Evolutionary conservation across 1,140 invertebrate species (phyloP), one percentile per base, ranked within the genome.

Genomic region (Melipona quadrifasciata): DNA sequence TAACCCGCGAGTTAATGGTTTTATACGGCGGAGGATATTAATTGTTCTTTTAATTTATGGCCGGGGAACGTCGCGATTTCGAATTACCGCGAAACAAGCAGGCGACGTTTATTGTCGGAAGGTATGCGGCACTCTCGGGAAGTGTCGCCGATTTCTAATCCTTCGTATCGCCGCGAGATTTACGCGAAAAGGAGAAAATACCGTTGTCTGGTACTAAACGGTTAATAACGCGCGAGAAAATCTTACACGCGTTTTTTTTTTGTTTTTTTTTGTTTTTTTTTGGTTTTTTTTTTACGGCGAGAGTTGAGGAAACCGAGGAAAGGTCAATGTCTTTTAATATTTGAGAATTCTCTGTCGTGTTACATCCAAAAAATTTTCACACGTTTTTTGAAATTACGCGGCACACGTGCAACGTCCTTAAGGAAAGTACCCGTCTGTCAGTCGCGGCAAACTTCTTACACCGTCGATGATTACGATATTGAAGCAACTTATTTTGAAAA

Each of bases 1-100:
- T 77, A 47, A 6, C 34, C 21, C 34, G n/a, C 57, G 58, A 65
- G 74, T 65, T 77, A 77, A 77, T 77, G 74, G 57, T 77, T 77
- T 77, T 77, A 77, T 77, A 64, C 1, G 74, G 27, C 24, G 21
- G 53, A n/a, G 27, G 57, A 77, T 61, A 77, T 77, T 61, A 77
- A 77, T 77, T 77, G 58, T 77, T 61, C 74, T 57, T 47, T 51
- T 64, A 77, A 77, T 77, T 77, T 77, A 77, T 77, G 58, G 34
- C 19, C 4, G 34, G 27, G 24, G 19, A 21, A 74, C 55, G n/a
- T 21, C 31, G 51, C 51, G 51, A 55, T 27, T 27, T 55, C n/a
- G 47, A 74, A 74, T 74, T 74, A 74, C 27, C 51, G 27, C 10
- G 51, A 31, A 21, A 27, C 17, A 31, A 3, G 17, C 21, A 55